phyloP scores from a whole-genome alignment of 37 sponge, comb jelly and placozoan species.

The Beroe ovata region DNA sequence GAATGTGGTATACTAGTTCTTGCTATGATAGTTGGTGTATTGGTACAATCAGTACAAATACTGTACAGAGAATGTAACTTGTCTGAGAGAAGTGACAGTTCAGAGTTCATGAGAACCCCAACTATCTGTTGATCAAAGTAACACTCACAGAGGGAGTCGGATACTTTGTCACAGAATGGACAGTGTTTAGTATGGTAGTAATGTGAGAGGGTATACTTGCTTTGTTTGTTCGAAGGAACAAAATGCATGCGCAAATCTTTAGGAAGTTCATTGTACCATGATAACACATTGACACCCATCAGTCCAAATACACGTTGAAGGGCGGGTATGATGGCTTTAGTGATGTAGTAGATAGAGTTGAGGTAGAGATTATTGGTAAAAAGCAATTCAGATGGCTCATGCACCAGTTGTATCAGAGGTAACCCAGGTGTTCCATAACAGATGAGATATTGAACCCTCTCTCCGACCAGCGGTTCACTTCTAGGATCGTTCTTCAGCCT shows the following conservation, averaged over 20 bases:
- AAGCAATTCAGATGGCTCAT: slow-evolving; percentile 76
- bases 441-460: slow-evolving; percentile 90
- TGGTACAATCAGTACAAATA: slow-evolving; percentile 74
- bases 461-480: slow-evolving; percentile 81
- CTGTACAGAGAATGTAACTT: background rate
- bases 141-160: slow-evolving; percentile 72
- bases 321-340: slow-evolving; percentile 86
- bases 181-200: slow-evolving; percentile 83
- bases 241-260: slow-evolving; percentile 46
- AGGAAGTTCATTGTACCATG: slow-evolving; percentile 75
- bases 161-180: slow-evolving; percentile 75
- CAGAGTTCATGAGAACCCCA: background rate
- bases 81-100: background rate
- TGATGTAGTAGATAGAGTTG: slow-evolving; percentile 85
- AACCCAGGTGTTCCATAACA: slow-evolving; percentile 84
- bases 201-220: slow-evolving; percentile 73
- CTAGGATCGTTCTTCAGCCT: slow-evolving; percentile 71
- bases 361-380: slow-evolving; percentile 71
- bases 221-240: background rate
- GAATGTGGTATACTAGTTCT: background rate
- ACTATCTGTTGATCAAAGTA: slow-evolving; percentile 70
- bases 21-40: slow-evolving; percentile 28
- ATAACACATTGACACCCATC: slow-evolving; percentile 80
- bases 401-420: slow-evolving; percentile 80
- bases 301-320: slow-evolving; percentile 81